Evolutionary conservation across 92 coral and sea anemone genomes (phyloP).

Genomic region (Micromussa lordhowensis): DNA sequence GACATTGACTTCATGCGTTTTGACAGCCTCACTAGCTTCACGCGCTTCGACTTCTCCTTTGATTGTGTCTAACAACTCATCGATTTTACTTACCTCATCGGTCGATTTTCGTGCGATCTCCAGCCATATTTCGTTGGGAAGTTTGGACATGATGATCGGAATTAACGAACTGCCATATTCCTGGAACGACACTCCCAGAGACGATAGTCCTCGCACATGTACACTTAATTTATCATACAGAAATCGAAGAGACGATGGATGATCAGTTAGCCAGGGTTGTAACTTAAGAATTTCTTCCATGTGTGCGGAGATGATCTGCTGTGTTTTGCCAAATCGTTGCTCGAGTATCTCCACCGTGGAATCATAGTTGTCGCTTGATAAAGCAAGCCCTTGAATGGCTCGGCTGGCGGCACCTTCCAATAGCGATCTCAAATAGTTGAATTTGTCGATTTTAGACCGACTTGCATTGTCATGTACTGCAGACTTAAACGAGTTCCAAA

Average conservation of each 20-base stretch:
- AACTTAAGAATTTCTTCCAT: conserved; percentile 23
- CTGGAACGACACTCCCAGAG: conserved; percentile 38
- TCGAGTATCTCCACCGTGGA: conserved; percentile 33
- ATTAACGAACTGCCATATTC: conserved; percentile 57
- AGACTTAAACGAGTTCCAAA: conserved; percentile 54
- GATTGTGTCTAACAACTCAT: conserved; percentile 37
- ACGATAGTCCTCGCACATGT: conserved; percentile 46
- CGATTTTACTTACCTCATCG: conserved; percentile 49
- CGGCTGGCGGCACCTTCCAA: conserved; percentile 10
- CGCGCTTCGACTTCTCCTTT: conserved; percentile 51
- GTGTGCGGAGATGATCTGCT: no score
- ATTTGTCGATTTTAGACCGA: conserved; percentile 37
- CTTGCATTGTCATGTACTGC: conserved; percentile 29
- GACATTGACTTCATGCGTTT: background rate
- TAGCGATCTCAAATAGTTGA: conserved; percentile 35
- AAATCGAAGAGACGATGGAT: conserved; percentile 36
- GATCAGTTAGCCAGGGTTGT: conserved; percentile 47
- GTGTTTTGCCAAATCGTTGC: conserved; percentile 5
- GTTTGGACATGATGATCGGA: conserved; percentile 30
- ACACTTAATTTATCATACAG: conserved; percentile 60
- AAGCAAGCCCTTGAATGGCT: conserved; percentile 53
- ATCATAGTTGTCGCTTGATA: conserved; percentile 49
- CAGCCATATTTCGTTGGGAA: background rate
- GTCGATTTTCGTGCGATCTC: conserved; percentile 42
- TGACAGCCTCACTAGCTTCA: conserved; percentile 39